A percentile compares a stretch with the other conserved stretches of the same genome.
These are phyloP conservation scores for Blastobasis lacticolella DNA, from an alignment of 2,888 invertebrate species.

Conservation along the genomic window DNA sequence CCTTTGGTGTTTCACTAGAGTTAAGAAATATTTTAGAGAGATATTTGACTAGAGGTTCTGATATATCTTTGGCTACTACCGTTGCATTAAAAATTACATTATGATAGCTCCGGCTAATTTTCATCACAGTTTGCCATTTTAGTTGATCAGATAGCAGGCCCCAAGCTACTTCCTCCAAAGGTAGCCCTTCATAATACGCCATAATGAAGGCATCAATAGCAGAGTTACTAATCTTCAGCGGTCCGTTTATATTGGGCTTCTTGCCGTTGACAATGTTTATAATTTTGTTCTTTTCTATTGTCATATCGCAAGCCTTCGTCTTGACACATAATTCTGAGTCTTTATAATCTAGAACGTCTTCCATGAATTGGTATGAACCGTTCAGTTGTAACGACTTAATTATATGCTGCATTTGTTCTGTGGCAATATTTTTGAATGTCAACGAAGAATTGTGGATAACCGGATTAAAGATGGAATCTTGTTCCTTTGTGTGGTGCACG, in stretches of 20 bases:
- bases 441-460: constrained; percentile 43
- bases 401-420: constrained; percentile 34
- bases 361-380: constrained; percentile 33
- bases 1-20: constrained; percentile 23
- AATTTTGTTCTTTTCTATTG: constrained; percentile 32
- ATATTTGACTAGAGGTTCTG: constrained; percentile 39
- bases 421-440: constrained; percentile 31
- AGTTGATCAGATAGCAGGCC: constrained; percentile 28
- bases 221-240: constrained; percentile 51
- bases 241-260: constrained; percentile 48
- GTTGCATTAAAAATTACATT: constrained; percentile 49
- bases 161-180: constrained; percentile 48
- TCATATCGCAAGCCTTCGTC: constrained; percentile 41
- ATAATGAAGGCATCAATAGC: constrained; percentile 56
- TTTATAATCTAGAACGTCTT: constrained; percentile 43
- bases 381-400: constrained; percentile 37
- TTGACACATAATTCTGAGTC: constrained; percentile 41
- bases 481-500: constrained; percentile 31
- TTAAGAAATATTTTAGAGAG: constrained; percentile 36
- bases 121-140: constrained; percentile 38
- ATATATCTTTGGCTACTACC: constrained; percentile 47
- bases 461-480: constrained; percentile 50
- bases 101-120: constrained; percentile 43
- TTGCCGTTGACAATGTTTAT: constrained; percentile 25
- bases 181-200: constrained; percentile 57